These are phyloP conservation scores for Drosophila funebris DNA, from an alignment of 1,140 invertebrate genomes.

Conservation along the genomic window DNA sequence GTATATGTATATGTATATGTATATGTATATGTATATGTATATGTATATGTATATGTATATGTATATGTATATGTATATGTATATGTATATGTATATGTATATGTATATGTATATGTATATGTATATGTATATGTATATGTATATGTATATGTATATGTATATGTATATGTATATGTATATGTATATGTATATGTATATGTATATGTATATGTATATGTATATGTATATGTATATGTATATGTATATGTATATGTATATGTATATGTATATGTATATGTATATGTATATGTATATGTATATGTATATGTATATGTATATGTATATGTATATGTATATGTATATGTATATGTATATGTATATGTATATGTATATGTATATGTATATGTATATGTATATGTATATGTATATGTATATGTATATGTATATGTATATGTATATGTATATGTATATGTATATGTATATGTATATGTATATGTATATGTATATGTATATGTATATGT, in stretches of 20 bases:
- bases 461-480: constrained; percentile 10
- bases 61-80: background rate
- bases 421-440: background rate
- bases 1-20: constrained; percentile 1
- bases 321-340: constrained; percentile 6
- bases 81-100: constrained; percentile 6
- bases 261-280: constrained; percentile 3
- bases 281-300: background rate
- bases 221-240: constrained; percentile 10
- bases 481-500: constrained; percentile 1
- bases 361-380: constrained; percentile 1
- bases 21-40: constrained; percentile 3
- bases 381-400: constrained; percentile 3
- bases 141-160: constrained; percentile 3
- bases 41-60: background rate
- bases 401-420: background rate
- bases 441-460: constrained; percentile 6
- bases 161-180: background rate
- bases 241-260: constrained; percentile 1
- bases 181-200: background rate
- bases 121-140: constrained; percentile 1
- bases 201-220: constrained; percentile 6
- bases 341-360: constrained; percentile 10
- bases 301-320: background rate
- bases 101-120: constrained; percentile 10